Evolutionary conservation across 2,797 vertebrate species (phyloP), one percentile per base, ranked within the genome.

Genomic region (Phataginus tricuspis): DNA sequence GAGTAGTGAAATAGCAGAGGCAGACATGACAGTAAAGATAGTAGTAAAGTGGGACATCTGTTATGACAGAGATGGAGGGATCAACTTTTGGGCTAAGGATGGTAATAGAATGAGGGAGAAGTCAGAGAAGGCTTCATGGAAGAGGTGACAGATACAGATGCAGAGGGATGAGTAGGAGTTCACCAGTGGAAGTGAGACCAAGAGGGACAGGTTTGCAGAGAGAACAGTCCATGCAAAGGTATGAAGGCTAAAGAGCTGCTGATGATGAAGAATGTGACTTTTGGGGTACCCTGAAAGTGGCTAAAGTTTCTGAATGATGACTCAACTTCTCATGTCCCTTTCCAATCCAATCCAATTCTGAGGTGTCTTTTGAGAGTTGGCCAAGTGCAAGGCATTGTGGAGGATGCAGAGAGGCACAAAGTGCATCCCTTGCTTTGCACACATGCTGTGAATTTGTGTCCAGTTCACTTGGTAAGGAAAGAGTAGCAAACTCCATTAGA

Each of bases 251-350:
- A 53, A 45, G 63, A 51, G 42, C 57, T 18, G 1, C 66, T 19
- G 4, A 1, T 8, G 19, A 49, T n/a, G 51, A 23, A 37, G 69
- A 8, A 4, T 4, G 1, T 9, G 10, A 5, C 0, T 0, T 39
- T 39, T 55, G 53, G 55, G 31, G 45, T 27, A 49, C 11, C 23
- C 13, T 1, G 34, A 75, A 42, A 61, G 42, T 16, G 63, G 42
- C 2, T 7, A 55, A 1, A n/a, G 31, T 59, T 64, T 75, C 71
- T 29, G 61, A 49, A 34, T 13, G n/a, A 45, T 31, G 21, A 42
- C 59, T 53, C 57, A 12, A 37, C 8, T 29, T 71, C n/a, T 78
- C 59, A 13, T 3, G 12, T 18, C 16, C 34, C 55, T 10, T 0
- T 2, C 23, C 53, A n/a, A 1, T 2, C 9, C 31, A 18, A 0